A percentile compares a stretch with the other conserved stretches of the same genome.
phyloP scores from a whole-genome alignment of 37 sponge, comb jelly and placozoan genomes.

The Chondrosia reniformis region DNA sequence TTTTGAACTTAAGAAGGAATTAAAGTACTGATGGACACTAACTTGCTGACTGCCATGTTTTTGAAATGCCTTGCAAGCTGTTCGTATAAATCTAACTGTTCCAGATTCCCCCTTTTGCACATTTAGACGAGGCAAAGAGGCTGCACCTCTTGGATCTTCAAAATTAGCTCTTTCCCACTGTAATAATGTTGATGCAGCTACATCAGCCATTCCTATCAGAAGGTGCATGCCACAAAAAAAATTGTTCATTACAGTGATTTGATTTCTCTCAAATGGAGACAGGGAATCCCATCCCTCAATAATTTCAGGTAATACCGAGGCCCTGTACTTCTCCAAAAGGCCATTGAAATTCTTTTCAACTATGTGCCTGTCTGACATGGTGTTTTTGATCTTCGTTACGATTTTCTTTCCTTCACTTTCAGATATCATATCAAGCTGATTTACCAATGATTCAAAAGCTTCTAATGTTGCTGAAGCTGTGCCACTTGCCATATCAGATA shows the following conservation, averaged over 20 bases:
- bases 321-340: constrained; percentile 29
- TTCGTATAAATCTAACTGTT: constrained; percentile 36
- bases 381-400: constrained; percentile 31
- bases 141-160: neutral
- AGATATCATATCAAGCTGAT: neutral
- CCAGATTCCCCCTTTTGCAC: constrained; percentile 13
- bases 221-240: constrained; percentile 61
- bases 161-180: constrained; percentile 36
- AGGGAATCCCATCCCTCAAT: constrained; percentile 14
- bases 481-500: constrained; percentile 9
- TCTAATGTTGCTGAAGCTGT: neutral
- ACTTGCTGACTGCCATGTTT: constrained; percentile 35
- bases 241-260: constrained; percentile 27
- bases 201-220: constrained; percentile 49
- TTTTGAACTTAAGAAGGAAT: constrained; percentile 1
- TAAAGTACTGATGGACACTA: constrained; percentile 18
- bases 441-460: neutral
- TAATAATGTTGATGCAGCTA: constrained; percentile 24
- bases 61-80: constrained; percentile 58
- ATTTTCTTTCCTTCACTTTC: neutral
- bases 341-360: constrained; percentile 41
- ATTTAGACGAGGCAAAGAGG: neutral
- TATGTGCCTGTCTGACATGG: constrained; percentile 51
- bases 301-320: constrained; percentile 31
- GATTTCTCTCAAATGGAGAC: constrained; percentile 11